These are phyloP conservation scores for Andrena haemorrhoa DNA, from an alignment of 2,888 invertebrate genomes.

Conservation along the genomic window DNA sequence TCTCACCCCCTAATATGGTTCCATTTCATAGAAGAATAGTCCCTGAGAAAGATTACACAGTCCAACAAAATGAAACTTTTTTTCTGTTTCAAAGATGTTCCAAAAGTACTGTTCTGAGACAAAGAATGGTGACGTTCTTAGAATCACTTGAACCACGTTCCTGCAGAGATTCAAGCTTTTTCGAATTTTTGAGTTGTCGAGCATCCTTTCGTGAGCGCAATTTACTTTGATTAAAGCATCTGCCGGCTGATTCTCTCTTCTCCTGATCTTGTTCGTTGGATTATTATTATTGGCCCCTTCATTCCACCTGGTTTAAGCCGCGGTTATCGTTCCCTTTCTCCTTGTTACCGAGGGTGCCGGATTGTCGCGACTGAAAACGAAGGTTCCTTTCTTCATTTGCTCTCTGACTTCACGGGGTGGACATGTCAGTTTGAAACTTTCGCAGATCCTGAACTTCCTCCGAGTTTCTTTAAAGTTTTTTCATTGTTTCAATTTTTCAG, in stretches of 20 bases:
- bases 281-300: slow-evolving; percentile 5
- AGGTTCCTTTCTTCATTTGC: not conserved
- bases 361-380: slow-evolving; percentile 1
- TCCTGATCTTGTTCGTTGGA: not conserved
- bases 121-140: too few relatives aligned
- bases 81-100: too few relatives aligned
- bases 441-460: not conserved
- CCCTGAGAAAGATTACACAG: too few relatives aligned
- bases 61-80: too few relatives aligned
- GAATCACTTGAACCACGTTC: too few relatives aligned
- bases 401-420: not conserved
- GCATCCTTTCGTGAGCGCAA: not conserved
- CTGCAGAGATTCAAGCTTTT: too few relatives aligned
- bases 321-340: not conserved
- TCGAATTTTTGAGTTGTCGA: too few relatives aligned
- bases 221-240: slow-evolving; percentile 27
- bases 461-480: not conserved
- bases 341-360: not conserved
- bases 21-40: too few relatives aligned
- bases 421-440: not conserved
- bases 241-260: not conserved
- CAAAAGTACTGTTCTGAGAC: too few relatives aligned
- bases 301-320: not conserved
- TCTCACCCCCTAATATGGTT: too few relatives aligned
- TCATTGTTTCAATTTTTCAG: slow-evolving; percentile 10